Conservation (phyloP, 2,888 invertebrate genomes). For the Cataglyphis rosenhaueri region DNA sequence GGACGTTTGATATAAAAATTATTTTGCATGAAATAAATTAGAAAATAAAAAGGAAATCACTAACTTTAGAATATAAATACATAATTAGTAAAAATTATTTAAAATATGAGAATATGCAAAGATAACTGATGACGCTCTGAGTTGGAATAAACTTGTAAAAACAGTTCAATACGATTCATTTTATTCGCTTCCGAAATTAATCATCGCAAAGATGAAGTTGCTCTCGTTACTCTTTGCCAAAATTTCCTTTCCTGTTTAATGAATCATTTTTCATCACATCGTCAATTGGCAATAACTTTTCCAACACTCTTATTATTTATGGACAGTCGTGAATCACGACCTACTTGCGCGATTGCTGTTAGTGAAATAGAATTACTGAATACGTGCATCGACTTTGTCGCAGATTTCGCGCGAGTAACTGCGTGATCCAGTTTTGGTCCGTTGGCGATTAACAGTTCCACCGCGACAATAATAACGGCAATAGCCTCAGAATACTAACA, state of each 20-base stretch:
- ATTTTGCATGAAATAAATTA: no score
- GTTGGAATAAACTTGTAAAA: neutral
- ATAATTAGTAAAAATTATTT: no score
- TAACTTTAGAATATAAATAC: no score
- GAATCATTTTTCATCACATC: neutral
- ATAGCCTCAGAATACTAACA: neutral
- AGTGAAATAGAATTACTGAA: constrained; percentile 18
- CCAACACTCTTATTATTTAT: constrained; percentile 1
- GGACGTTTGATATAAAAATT: no score
- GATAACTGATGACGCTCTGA: neutral
- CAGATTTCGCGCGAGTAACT: constrained; percentile 10
- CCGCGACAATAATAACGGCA: neutral
- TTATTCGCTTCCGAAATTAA: neutral
- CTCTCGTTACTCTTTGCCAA: neutral
- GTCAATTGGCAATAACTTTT: neutral
- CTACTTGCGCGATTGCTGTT: constrained; percentile 19
- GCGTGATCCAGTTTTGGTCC: constrained; percentile 1
- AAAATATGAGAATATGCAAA: no score
- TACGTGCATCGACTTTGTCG: neutral
- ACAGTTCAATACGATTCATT: neutral
- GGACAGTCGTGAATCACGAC: constrained; percentile 2
- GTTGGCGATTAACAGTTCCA: neutral
- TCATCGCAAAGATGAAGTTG: neutral
- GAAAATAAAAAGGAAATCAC: no score
- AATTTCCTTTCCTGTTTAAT: constrained; percentile 21